Evolutionary conservation across 2,113 vertebrate genomes (phyloP).

Genomic region (Cochlearius cochlearius): DNA sequence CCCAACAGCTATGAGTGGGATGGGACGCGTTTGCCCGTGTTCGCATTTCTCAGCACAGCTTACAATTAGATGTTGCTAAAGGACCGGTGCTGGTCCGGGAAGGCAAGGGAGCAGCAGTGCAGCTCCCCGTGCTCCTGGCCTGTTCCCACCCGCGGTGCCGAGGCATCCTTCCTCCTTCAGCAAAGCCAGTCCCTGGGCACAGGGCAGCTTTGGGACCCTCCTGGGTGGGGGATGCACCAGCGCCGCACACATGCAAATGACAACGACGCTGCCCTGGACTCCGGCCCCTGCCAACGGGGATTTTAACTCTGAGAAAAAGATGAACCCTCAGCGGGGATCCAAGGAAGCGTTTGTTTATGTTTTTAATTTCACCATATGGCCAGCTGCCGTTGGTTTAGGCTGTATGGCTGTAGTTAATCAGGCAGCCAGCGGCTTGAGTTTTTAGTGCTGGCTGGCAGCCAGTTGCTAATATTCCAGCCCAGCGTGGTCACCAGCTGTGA

Average conservation of each 20-base stretch:
- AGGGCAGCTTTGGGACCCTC: background rate
- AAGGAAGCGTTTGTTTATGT: background rate
- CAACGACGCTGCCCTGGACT: rapidly evolving
- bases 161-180: background rate
- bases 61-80: background rate
- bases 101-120: background rate
- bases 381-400: background rate
- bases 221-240: background rate
- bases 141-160: rapidly evolving
- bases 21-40: background rate
- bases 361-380: background rate
- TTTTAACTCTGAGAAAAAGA: background rate
- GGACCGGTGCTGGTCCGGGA: rapidly evolving
- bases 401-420: background rate
- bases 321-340: background rate
- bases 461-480: background rate
- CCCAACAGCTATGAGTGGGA: background rate
- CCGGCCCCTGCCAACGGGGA: background rate
- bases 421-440: background rate
- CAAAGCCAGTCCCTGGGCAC: background rate
- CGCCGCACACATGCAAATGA: rapidly evolving
- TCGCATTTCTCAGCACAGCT: background rate
- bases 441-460: background rate
- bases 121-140: background rate
- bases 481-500: background rate